Base-by-base conservation (phyloP, 2,797 vertebrate species). In the Thaleichthys pacificus region DNA sequence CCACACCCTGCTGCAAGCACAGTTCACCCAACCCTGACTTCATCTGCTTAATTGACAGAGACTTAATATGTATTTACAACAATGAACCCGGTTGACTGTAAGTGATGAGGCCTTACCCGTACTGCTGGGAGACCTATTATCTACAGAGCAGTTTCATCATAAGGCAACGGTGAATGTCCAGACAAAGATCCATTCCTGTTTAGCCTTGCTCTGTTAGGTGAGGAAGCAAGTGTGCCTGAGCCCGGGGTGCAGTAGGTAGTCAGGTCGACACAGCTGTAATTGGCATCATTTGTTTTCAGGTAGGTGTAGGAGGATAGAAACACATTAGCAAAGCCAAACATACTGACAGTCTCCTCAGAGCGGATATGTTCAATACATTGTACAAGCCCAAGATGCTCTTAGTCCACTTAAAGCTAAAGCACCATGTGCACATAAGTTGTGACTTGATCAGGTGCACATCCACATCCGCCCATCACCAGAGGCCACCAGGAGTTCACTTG, bases 341-440 rank as follows among this genome's bases (percentile, higher is more conserved):
- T 6, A 6, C 22, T 66, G 22, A 49, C 8, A 19, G 21, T 15
- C 35, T 49, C 38, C 38, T 42, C n/a, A 65, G n/a, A 65, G 19
- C 0, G 51, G 5, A 56, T n/a, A n/a, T 2, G 6, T 56, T n/a
- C 19, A 32, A 32, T 19, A 17, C 17, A 9, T 47, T 75, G 69
- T 42, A 49, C 54, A 60, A 80, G 80, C 14, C 56, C 49, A 61
- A 28, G 35, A 56, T 47, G 14, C 11, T 47, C 12, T 47, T 14
- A 14, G 12, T 47, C 42, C 42, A 47, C 42, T 47, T 47, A 47
- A 12, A 47, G 42, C 11, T 8, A 12, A 12, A 47, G 42, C 42
- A 47, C 11, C 42, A 47, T 47, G 42, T 14, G 42, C 42, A 14
- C 42, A 12, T 47, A 47, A 35, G 1, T 3, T 47, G 42, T 47